phyloP scores from a whole-genome alignment of 2,113 vertebrate species.

The Rostratula benghalensis region DNA sequence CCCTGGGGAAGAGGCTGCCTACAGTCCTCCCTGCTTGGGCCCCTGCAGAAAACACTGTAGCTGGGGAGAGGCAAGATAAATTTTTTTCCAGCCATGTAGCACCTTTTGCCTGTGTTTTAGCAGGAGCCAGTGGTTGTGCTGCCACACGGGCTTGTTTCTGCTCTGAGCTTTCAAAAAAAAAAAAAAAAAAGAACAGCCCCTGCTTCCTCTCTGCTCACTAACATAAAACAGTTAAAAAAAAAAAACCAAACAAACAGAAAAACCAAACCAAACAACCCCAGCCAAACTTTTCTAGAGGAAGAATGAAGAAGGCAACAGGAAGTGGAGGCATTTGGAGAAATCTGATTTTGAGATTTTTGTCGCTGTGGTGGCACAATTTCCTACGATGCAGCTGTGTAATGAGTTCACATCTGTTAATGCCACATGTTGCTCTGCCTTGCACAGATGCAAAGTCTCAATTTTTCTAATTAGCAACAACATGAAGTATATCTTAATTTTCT shows the following conservation, averaged over 20 bases:
- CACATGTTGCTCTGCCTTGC: slow-evolving; percentile 81
- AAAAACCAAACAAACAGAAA: no score
- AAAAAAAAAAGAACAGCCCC: background rate
- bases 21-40: background rate
- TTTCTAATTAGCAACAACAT: slow-evolving; percentile 84
- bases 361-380: slow-evolving; percentile 50
- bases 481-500: slow-evolving; percentile 86
- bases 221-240: background rate
- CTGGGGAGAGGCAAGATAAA: background rate
- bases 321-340: slow-evolving; percentile 32
- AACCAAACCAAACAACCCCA: background rate
- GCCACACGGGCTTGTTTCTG: background rate
- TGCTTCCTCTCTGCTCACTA: background rate
- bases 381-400: slow-evolving; percentile 81
- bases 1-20: background rate
- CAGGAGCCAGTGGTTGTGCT: background rate
- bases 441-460: slow-evolving; percentile 85
- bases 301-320: background rate
- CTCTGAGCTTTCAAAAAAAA: background rate
- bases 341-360: slow-evolving; percentile 69
- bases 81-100: background rate
- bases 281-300: background rate
- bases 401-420: slow-evolving; percentile 82
- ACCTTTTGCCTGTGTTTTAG: background rate
- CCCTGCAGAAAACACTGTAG: background rate